A percentile compares a stretch with the other conserved stretches of the same genome.
These are phyloP conservation scores for Listrodromus nycthemerus DNA, from an alignment of 2,888 invertebrate species.

Conservation along the genomic window DNA sequence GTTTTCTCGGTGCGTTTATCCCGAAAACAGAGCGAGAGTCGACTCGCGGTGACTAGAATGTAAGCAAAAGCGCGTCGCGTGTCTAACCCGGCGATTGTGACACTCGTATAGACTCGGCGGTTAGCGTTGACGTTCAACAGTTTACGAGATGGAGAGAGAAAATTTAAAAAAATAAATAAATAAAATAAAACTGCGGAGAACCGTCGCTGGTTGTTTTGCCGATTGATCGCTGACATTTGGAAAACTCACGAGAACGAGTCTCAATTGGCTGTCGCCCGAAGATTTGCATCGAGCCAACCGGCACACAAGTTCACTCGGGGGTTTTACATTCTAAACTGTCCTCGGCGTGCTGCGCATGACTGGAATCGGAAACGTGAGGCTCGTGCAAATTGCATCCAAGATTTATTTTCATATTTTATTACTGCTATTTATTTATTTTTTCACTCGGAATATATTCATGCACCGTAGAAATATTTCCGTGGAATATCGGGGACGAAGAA, in stretches of 20 bases:
- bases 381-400: neutral
- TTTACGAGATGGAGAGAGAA: neutral
- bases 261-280: slow-evolving; percentile 82
- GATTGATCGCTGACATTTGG: slow-evolving; percentile 84
- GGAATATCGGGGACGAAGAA: neutral
- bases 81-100: slow-evolving; percentile 47
- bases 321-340: slow-evolving; percentile 7
- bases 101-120: slow-evolving; percentile 29
- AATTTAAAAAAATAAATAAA: slow-evolving; percentile 15
- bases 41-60: slow-evolving; percentile 47
- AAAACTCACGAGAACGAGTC: slow-evolving; percentile 87
- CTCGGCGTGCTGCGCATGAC: neutral
- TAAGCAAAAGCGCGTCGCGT: slow-evolving; percentile 46
- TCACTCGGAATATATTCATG: neutral
- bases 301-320: neutral
- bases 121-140: slow-evolving; percentile 58
- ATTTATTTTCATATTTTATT: neutral
- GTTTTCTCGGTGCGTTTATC: slow-evolving; percentile 32
- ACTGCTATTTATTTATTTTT: neutral
- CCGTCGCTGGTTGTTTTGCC: slow-evolving; percentile 69
- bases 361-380: slow-evolving; percentile 18
- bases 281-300: slow-evolving; percentile 13
- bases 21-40: slow-evolving; percentile 31
- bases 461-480: neutral
- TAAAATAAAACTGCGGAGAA: slow-evolving; percentile 24